A percentile compares a stretch with the other conserved stretches of the same genome.
phyloP scores from a whole-genome alignment of 2,888 invertebrate species.

The Leuctra nigra region DNA sequence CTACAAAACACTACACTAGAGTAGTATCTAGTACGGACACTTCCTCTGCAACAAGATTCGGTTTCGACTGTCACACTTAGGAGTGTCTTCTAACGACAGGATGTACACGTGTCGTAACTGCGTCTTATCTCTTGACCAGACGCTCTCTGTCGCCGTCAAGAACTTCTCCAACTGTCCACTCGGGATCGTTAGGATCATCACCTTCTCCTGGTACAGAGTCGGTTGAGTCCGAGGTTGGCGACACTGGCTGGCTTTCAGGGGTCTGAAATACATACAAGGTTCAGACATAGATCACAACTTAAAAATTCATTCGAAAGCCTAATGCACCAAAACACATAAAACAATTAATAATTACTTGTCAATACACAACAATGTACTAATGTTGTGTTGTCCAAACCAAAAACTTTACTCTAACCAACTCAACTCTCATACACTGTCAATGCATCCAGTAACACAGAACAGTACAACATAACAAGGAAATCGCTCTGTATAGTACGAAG shows the following conservation, averaged over 20 bases:
- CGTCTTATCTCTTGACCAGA: conserved; percentile 23
- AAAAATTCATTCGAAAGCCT: too few relatives aligned
- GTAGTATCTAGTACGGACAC: neutral
- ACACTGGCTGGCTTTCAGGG: conserved; percentile 43
- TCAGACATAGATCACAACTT: too few relatives aligned
- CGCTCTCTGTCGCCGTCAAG: conserved; percentile 36
- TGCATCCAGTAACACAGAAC: too few relatives aligned
- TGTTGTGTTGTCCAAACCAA: too few relatives aligned
- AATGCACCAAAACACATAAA: too few relatives aligned
- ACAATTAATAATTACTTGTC: conserved; percentile 13
- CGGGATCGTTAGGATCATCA: conserved; percentile 80
- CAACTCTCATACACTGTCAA: too few relatives aligned
- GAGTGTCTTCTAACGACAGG: too few relatives aligned
- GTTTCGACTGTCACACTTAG: neutral
- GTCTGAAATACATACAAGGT: conserved; percentile 19
- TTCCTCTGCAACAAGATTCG: neutral
- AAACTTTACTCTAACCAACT: too few relatives aligned
- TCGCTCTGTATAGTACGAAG: too few relatives aligned
- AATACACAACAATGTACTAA: too few relatives aligned
- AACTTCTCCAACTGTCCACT: conserved; percentile 58
- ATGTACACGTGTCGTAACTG: too few relatives aligned
- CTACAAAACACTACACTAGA: neutral
- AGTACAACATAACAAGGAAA: too few relatives aligned
- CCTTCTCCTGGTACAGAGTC: conserved; percentile 55
- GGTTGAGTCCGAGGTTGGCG: conserved; percentile 43